Conservation (phyloP, 2,113 vertebrate genomes). For the Dipodomys spectabilis region DNA sequence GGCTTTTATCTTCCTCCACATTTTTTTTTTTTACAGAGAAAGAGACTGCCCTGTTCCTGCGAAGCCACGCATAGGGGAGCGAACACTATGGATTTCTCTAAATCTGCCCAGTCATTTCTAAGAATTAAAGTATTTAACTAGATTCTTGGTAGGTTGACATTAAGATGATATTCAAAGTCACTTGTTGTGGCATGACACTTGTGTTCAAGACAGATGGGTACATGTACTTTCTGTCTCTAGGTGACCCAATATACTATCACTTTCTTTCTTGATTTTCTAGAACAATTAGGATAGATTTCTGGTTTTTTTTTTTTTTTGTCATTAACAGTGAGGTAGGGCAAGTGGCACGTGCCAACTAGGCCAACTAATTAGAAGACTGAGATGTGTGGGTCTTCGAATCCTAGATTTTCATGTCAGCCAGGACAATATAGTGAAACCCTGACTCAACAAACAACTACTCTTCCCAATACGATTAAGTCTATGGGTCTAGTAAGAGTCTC, state of each 20-base stretch:
- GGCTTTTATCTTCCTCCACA: neutral
- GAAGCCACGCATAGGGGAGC: neutral
- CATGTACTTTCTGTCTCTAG: neutral
- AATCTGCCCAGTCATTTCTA: neutral
- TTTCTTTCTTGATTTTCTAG: neutral
- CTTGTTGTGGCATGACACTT: neutral
- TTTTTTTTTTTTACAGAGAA: neutral
- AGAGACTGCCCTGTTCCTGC: neutral
- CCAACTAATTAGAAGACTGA: neutral
- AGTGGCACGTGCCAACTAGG: neutral
- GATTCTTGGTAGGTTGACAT: neutral
- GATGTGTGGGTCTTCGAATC: neutral
- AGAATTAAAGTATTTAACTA: neutral
- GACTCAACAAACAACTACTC: neutral
- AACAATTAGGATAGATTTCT: neutral
- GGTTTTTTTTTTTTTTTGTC: neutral
- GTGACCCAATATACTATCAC: neutral
- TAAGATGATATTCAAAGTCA: neutral
- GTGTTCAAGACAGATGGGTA: neutral
- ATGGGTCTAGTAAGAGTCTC: neutral
- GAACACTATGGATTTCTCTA: neutral
- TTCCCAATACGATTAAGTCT: neutral
- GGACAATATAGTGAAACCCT: neutral
- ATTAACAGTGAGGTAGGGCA: neutral
- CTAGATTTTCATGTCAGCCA: neutral